These are phyloP conservation scores for Caenorhabditis becei DNA, from an alignment of 2,888 invertebrate species.

Conservation along the genomic window DNA sequence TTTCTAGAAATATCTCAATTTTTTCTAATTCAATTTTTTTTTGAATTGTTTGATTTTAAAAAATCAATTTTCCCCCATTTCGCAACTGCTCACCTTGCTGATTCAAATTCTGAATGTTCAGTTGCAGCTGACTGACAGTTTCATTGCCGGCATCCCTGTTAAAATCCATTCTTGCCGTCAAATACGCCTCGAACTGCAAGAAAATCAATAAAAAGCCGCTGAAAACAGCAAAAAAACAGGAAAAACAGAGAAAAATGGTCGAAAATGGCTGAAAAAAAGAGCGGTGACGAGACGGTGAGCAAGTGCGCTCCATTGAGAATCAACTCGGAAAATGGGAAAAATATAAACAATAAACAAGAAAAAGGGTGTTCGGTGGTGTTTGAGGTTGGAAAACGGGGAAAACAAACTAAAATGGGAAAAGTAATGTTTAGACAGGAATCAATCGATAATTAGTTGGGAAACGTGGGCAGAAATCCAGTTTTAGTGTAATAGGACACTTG, in stretches of 20 bases:
- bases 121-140: conserved; percentile 63
- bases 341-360: neutral
- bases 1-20: no score
- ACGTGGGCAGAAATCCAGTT: no score
- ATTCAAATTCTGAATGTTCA: conserved; percentile 69
- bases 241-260: conserved; percentile 10
- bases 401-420: neutral
- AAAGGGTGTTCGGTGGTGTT: neutral
- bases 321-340: neutral
- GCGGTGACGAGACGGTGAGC: neutral
- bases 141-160: conserved; percentile 67
- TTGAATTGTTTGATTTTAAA: neutral
- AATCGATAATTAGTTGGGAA: conserved; percentile 21
- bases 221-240: conserved; percentile 20
- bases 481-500: conserved; percentile 17
- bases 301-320: conserved; percentile 23
- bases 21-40: no score
- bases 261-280: neutral
- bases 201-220: conserved; percentile 11
- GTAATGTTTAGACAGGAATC: neutral
- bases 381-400: neutral
- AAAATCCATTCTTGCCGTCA: conserved; percentile 68
- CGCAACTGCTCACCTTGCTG: conserved; percentile 63
- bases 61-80: neutral
- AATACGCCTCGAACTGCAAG: conserved; percentile 54